phyloP scores from a whole-genome alignment of 2,797 vertebrate genomes.

The Prionace glauca region DNA sequence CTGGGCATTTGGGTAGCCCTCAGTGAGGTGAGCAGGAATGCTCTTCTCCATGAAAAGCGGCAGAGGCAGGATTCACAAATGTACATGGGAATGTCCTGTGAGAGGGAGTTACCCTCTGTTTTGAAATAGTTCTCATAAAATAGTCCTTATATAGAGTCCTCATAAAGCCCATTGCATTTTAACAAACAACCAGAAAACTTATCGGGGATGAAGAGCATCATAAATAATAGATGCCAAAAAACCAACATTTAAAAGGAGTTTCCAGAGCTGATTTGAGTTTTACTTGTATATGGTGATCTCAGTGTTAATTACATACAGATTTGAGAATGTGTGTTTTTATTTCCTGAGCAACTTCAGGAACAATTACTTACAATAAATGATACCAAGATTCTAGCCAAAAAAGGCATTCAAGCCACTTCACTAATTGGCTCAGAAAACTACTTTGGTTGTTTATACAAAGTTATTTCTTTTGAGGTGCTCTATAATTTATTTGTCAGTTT shows the following conservation, averaged over 20 bases:
- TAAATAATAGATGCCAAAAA: background rate
- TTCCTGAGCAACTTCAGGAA: background rate
- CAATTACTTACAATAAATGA: slow-evolving; percentile 18
- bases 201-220: background rate
- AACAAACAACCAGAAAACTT: background rate
- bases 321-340: background rate
- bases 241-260: background rate
- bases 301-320: background rate
- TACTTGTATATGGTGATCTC: background rate
- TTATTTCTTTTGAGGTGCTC: background rate
- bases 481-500: background rate
- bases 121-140: background rate
- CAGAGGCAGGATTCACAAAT: background rate
- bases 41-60: background rate
- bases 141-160: background rate
- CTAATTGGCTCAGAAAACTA: background rate
- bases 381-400: background rate
- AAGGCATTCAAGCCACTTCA: background rate
- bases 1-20: too few species aligned
- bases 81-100: background rate
- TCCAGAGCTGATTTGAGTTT: background rate
- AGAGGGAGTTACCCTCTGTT: background rate
- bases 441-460: background rate
- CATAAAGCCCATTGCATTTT: background rate
- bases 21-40: background rate